Conservation (phyloP, 2,888 invertebrate genomes). For the Epinotia brunnichana region DNA sequence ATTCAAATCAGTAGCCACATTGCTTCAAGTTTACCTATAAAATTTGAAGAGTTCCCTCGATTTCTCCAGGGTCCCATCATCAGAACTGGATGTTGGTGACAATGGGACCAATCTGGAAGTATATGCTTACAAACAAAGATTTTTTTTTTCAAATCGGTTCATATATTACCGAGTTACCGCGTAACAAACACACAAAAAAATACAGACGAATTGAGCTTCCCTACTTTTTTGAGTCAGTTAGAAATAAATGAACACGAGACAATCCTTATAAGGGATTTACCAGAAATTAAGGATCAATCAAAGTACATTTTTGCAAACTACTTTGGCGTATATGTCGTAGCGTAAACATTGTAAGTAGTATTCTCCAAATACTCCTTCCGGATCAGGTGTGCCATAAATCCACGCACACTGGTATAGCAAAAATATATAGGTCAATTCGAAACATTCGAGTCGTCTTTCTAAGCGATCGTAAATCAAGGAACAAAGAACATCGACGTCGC, state of each 20-base stretch:
- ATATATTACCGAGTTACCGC: too few species aligned
- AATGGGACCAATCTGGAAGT: too few species aligned
- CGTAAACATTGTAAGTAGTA: background rate
- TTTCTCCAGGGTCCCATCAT: too few species aligned
- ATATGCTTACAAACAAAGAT: too few species aligned
- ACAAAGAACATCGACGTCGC: background rate
- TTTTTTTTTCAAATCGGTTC: too few species aligned
- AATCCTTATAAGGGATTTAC: background rate
- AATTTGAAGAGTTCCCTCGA: too few species aligned
- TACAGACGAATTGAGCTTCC: too few species aligned
- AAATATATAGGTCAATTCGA: background rate
- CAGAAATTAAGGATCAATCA: background rate
- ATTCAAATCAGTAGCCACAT: too few species aligned
- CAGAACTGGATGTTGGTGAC: too few species aligned
- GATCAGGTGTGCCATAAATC: background rate
- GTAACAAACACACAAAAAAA: too few species aligned
- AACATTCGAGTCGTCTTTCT: background rate
- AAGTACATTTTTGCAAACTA: background rate
- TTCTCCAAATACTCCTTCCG: background rate
- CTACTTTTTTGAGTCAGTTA: too few species aligned
- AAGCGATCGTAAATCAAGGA: background rate
- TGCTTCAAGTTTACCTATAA: too few species aligned
- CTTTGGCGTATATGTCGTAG: background rate
- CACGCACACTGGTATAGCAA: background rate
- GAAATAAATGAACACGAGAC: background rate